Evolutionary conservation across 2,888 invertebrate species (phyloP), one percentile per base, ranked within the genome.

Genomic region (Dryococelus australis): DNA sequence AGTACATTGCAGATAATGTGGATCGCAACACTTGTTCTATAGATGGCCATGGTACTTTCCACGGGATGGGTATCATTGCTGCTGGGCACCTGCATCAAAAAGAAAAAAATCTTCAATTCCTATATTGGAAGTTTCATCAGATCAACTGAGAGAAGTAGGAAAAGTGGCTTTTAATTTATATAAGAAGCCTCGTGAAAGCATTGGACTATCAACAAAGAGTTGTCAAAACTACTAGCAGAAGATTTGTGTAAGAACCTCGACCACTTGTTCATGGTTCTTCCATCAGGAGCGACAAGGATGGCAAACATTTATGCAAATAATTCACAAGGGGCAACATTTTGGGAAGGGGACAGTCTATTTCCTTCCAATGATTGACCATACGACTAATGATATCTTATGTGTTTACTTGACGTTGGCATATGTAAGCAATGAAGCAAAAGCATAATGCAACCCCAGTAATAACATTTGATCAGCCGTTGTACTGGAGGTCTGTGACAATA

Each of bases 51-150:
- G n/a, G n/a, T n/a, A n/a, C n/a, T n/a, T n/a, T n/a, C n/a, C n/a
- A n/a, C n/a, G n/a, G n/a, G n/a, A n/a, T n/a, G n/a, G n/a, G n/a
- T n/a, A n/a, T n/a, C n/a, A n/a, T n/a, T n/a, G n/a, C 87, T 81
- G 85, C 87, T 35, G 27, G 88, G 10, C 88, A 65, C 88, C 88
- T 43, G 87, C 20, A 28, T 53, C 35, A 85, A 86, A 89, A 26
- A 78, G 43, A 24, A 86, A 47, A 83, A 80, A 84, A 10, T 20
- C 83, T 83, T 1, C 28, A 83, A 86, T 87, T 2, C 85, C 79
- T 13, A 80, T 86, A 85, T 43, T 53, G 47, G 35, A 85, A 85
- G 86, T 65, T 65, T 85, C 65, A 20, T 51, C 53, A n/a, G 9
- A 85, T 51, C 65, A 53, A 43, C 35, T 85, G 53, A 53, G n/a